Base-by-base conservation (phyloP, 2,888 invertebrate genomes). In the Agrotis ipsilon region DNA sequence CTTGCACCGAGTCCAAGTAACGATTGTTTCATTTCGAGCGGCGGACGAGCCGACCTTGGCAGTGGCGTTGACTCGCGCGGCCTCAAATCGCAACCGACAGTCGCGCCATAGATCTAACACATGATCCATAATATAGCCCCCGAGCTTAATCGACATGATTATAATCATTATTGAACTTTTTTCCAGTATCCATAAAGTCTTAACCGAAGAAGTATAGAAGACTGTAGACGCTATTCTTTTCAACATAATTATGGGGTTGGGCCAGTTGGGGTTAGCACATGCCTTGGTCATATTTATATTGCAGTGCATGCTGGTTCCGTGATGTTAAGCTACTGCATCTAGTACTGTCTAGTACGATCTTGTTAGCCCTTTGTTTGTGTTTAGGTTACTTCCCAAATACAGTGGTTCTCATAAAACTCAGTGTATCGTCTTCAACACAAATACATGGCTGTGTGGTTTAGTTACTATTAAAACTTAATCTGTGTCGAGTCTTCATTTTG, bases 61-160 rank as follows among this genome's bases (percentile, higher is more conserved):
- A 89, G 89, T 92, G 94, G 92, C 95, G 93, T 94, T 96, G 95
- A 96, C 95, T 94, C 89, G 88, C 80, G 87, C 87, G 89, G 88
- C 92, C 93, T 92, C 90, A 91, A 93, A 93, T 92, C 92, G 89
- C 90, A 89, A 87, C 91, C 88, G 86, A 89, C 88, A 86, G 88
- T 84, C 89, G 84, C 89, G 88, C 88, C 89, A 87, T 90, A 88
- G 87, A 85, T 85, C 82, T 78, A 85, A 85, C 88, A 90, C 88
- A 74, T 89, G 85, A 81, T 78, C 81, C 77, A 77, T 78, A 78
- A 24, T 74, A 75, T 65, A 79, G 72, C 80, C 82, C 79, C 81
- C 82, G 82, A 77, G 49, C 68, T 68, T 69, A 80, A 48, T 39
- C 52, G 58, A 65, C 46, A 27, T 57, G 14, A 39, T 52, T 32